Conservation (phyloP, 2,113 vertebrate species). For the Callionymus lyra region DNA sequence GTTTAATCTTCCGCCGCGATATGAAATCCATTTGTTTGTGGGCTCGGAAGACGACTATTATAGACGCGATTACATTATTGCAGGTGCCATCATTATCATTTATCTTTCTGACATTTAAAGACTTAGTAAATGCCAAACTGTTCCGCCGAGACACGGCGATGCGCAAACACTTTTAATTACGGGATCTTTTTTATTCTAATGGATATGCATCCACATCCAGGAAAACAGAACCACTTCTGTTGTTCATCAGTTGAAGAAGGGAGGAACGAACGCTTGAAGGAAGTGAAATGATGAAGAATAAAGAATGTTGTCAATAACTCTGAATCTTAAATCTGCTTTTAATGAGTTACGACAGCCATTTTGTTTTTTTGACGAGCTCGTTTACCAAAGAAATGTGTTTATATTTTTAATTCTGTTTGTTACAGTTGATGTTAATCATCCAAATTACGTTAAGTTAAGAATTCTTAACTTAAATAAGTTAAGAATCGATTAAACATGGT, state of each 20-base stretch:
- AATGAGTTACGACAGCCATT: no score
- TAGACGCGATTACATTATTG: slow-evolving; percentile 58
- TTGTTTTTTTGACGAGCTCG: no score
- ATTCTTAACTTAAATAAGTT: no score
- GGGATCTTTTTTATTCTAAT: slow-evolving; percentile 37
- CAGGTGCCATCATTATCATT: slow-evolving; percentile 64
- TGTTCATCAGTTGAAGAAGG: not conserved
- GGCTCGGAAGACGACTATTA: slow-evolving; percentile 54
- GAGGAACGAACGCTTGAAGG: no score
- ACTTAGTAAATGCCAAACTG: slow-evolving; percentile 53
- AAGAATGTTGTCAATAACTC: no score
- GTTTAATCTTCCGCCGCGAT: slow-evolving; percentile 65
- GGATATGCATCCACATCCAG: slow-evolving; percentile 12
- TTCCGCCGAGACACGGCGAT: slow-evolving; percentile 51
- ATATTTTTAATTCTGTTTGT: no score
- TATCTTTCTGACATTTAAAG: slow-evolving; percentile 57
- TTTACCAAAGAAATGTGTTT: no score
- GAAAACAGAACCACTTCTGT: slow-evolving; percentile 7
- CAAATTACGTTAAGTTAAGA: no score
- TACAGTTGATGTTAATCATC: no score
- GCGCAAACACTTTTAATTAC: slow-evolving; percentile 48
- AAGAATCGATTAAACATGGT: no score
- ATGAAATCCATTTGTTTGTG: slow-evolving; percentile 73
- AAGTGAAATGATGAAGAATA: no score
- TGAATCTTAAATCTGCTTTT: no score